phyloP scores from a whole-genome alignment of 2,797 vertebrate genomes.

The Coregonus ussuriensis region DNA sequence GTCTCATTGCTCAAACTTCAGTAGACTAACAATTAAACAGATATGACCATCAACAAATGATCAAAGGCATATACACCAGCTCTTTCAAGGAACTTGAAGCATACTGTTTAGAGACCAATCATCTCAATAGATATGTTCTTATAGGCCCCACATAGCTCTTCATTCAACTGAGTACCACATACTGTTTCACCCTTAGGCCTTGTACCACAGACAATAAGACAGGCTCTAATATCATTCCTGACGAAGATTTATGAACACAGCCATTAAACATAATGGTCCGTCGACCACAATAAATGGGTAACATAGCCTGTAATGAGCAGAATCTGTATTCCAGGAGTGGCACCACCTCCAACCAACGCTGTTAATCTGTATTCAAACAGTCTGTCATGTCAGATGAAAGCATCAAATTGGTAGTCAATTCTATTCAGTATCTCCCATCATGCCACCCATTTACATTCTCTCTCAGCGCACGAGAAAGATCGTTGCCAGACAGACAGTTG shows the following conservation, averaged over 20 bases:
- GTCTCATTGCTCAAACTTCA: neutral
- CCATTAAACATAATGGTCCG: conserved; percentile 42
- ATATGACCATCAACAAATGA: too few species aligned
- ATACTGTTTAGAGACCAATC: neutral
- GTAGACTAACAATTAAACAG: neutral
- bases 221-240: conserved; percentile 15
- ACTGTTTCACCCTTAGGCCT: neutral
- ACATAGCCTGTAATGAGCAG: conserved; percentile 19
- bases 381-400: conserved; percentile 68
- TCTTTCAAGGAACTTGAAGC: neutral
- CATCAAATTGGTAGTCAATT: conserved; percentile 71
- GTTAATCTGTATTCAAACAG: conserved; percentile 69
- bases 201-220: neutral
- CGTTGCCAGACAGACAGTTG: conserved; percentile 46
- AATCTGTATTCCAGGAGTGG: conserved; percentile 59
- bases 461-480: conserved; percentile 49
- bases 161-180: neutral
- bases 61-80: too few species aligned
- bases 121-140: neutral
- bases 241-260: conserved; percentile 29
- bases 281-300: conserved; percentile 40
- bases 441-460: conserved; percentile 66
- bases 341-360: conserved; percentile 49
- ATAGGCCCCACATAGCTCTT: too few species aligned
- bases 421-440: conserved; percentile 61